Evolutionary conservation across 2,797 vertebrate genomes (phyloP).

Genomic region (Crypturellus tataupa): DNA sequence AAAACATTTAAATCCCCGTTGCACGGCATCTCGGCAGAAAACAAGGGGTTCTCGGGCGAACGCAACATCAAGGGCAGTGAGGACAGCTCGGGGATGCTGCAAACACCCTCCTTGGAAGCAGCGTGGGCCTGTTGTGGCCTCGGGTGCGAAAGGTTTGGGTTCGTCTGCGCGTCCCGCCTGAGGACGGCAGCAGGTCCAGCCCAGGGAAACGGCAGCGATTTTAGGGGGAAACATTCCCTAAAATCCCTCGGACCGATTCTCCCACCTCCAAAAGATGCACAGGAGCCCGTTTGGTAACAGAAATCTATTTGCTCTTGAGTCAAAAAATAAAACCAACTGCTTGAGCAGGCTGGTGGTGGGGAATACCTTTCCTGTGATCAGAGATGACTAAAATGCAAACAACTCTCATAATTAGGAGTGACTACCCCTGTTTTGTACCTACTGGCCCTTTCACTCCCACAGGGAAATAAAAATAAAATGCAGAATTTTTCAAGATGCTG

Average conservation of each 20-base stretch:
- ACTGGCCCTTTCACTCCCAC: conserved; percentile 50
- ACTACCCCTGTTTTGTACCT: conserved; percentile 36
- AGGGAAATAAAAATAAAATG: conserved; percentile 59
- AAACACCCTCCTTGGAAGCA: fast-evolving
- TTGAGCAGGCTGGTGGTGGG: not conserved
- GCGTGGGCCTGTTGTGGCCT: fast-evolving
- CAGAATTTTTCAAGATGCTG: conserved; percentile 11
- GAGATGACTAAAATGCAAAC: conserved; percentile 14
- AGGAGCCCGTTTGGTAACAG: not conserved
- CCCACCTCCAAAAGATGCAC: no score
- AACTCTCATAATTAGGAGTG: conserved; percentile 23
- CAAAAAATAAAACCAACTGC: not conserved
- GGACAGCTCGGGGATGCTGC: no score
- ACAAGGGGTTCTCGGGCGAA: fast-evolving
- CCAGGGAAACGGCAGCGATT: no score
- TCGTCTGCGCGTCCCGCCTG: not conserved
- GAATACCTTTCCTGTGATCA: not conserved
- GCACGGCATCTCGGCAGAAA: fast-evolving
- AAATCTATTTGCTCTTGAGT: not conserved
- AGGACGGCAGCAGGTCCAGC: no score
- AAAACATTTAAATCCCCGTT: fast-evolving
- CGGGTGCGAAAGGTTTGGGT: fast-evolving
- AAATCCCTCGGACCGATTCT: no score
- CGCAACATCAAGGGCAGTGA: fast-evolving
- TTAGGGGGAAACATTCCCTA: not conserved